Conservation (phyloP, 2,113 vertebrate species). For the Paralichthys olivaceus region DNA sequence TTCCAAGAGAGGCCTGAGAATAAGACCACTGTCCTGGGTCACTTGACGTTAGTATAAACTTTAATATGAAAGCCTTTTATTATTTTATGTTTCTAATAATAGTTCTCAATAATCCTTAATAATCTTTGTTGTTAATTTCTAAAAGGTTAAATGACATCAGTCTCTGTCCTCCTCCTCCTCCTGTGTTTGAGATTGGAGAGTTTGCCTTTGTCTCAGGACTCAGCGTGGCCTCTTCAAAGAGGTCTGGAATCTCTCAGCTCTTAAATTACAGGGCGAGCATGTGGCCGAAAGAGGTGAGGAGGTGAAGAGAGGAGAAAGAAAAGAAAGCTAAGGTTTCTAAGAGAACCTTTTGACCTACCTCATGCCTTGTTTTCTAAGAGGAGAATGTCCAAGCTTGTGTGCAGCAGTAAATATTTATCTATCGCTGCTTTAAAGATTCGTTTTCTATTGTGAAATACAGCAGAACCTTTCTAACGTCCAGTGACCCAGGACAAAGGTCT, state of each 20-base stretch:
- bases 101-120: too few relatives aligned
- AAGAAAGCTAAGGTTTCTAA: background rate
- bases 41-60: too few relatives aligned
- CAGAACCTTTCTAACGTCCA: background rate
- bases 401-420: background rate
- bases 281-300: constrained; percentile 3
- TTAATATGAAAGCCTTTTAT: background rate
- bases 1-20: too few relatives aligned
- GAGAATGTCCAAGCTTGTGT: background rate
- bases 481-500: background rate
- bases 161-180: background rate
- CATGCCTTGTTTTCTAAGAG: constrained; percentile 1
- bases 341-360: background rate
- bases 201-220: constrained; percentile 14
- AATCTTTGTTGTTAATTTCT: background rate
- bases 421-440: too few relatives aligned
- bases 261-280: constrained; percentile 29
- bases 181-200: constrained; percentile 18
- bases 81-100: background rate
- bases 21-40: background rate
- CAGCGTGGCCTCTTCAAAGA: constrained; percentile 15
- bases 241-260: constrained; percentile 43
- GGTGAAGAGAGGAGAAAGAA: constrained; percentile 4
- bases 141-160: background rate
- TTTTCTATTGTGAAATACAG: background rate